Evolutionary conservation across 1,140 invertebrate species (phyloP).

Genomic region (Mycetomoellerius zeteki): DNA sequence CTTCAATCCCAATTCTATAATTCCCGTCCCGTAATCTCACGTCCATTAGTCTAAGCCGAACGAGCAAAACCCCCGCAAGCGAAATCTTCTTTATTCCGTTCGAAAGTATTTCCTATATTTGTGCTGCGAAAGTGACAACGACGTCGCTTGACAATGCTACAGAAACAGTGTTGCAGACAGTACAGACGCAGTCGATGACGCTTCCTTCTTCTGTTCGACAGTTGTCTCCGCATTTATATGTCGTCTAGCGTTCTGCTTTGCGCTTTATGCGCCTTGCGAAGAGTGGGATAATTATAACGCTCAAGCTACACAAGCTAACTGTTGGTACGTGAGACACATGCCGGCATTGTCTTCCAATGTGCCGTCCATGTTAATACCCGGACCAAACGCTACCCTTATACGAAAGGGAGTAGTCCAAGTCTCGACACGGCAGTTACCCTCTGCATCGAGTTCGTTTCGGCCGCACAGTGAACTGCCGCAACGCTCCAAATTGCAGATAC

Average conservation of each 20-base stretch:
- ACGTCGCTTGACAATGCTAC: background rate
- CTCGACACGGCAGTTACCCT: slow-evolving; percentile 90
- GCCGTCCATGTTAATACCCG: slow-evolving; percentile 88
- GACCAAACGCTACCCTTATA: slow-evolving; percentile 92
- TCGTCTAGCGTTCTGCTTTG: slow-evolving; percentile 8
- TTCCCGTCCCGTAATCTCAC: background rate
- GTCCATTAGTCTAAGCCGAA: background rate
- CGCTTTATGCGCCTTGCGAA: background rate
- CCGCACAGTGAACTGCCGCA: slow-evolving; percentile 92
- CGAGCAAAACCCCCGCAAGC: background rate
- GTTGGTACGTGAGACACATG: slow-evolving; percentile 91
- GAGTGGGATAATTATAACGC: slow-evolving; percentile 14
- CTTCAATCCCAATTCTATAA: background rate
- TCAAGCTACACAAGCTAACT: slow-evolving; percentile 89
- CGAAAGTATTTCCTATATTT: slow-evolving; percentile 9
- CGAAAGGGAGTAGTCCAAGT: slow-evolving; percentile 92
- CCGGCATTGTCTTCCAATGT: slow-evolving; percentile 93
- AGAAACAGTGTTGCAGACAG: background rate
- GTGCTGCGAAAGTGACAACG: background rate
- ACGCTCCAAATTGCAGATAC: slow-evolving; percentile 91
- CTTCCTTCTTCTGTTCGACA: background rate
- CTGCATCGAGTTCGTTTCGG: slow-evolving; percentile 85
- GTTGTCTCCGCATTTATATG: slow-evolving; percentile 20
- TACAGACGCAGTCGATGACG: slow-evolving; percentile 8
- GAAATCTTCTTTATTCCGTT: background rate